Base-by-base conservation (phyloP, 2,797 vertebrate species). In the Fistularia commersonii region DNA sequence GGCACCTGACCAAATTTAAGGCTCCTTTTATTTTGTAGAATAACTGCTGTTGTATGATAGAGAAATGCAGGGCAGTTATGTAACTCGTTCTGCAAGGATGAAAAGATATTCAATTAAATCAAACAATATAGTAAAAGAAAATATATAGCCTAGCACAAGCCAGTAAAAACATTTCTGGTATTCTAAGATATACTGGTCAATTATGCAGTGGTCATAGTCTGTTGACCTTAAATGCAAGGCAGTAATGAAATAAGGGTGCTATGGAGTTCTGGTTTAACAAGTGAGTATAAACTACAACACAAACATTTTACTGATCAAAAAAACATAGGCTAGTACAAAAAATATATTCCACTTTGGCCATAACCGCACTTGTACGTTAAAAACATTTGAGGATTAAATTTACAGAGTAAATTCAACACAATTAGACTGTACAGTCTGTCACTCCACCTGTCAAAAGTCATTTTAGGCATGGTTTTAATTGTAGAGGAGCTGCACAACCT, bases 311-410 rank as follows among this genome's bases (percentile, higher is more conserved):
- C 51, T 64, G 67, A 83, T 83, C 72, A 81, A 73, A 87, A 76
- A 79, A 73, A 84, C 78, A 83, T 41, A 70, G 65, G 69, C 61
- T 82, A 80, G 83, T 80, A 83, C 74, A 82, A 84, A 83, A 84
- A 82, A 87, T 80, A 88, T 83, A 85, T 74, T 85, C 76, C 75
- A 84, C 84, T 88, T 87, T 89, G 83, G 83, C 82, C 80, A 66
- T 81, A 72, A 82, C 66, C 71, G 33, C 73, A 83, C 55, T 72
- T 47, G 14, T 54, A 67, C 69, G 75, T 86, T 80, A 77, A 80
- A 81, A 88, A 80, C 66, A 68, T 69, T 72, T 79, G 52, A 71
- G 56, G 11, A 69, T 63, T 65, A 68, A 62, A 77, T 81, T 81
- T 79, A 84, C 81, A 86, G 67, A 82, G 69, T 77, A 76, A 83